These are phyloP conservation scores for Biston stratarius DNA, from an alignment of 2,888 invertebrate species.

Conservation along the genomic window DNA sequence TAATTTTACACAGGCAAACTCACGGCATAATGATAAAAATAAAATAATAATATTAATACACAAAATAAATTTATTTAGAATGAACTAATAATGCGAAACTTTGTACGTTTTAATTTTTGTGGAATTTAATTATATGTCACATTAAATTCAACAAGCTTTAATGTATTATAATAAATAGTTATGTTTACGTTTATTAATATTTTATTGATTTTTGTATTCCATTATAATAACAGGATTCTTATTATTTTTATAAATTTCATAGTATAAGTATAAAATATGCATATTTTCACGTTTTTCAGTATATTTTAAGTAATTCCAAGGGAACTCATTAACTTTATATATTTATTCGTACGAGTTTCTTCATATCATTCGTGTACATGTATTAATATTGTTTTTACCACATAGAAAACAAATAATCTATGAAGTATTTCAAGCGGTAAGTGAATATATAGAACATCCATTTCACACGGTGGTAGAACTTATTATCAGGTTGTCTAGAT, in stretches of 20 bases:
- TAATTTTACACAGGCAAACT: too few relatives aligned
- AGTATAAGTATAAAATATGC: background rate
- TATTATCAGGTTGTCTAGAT: too few relatives aligned
- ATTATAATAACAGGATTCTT: background rate
- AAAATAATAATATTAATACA: background rate
- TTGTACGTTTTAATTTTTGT: background rate
- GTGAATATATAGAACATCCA: too few relatives aligned
- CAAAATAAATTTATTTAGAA: background rate
- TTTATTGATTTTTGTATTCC: conserved; percentile 8
- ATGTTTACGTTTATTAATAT: conserved; percentile 14
- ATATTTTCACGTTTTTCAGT: background rate
- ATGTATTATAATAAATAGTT: conserved; percentile 10
- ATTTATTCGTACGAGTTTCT: background rate
- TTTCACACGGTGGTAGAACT: too few relatives aligned
- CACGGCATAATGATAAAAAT: too few relatives aligned
- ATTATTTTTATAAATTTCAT: conserved; percentile 7
- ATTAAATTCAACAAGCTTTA: background rate
- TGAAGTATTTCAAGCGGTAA: background rate
- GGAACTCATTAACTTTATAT: background rate
- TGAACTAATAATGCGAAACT: background rate
- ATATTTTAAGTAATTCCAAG: background rate
- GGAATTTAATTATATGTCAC: conserved; percentile 1
- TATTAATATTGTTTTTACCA: background rate
- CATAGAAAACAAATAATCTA: background rate
- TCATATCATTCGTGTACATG: background rate